phyloP scores from a whole-genome alignment of 2,797 vertebrate species.

The Peromyscus attwateri region DNA sequence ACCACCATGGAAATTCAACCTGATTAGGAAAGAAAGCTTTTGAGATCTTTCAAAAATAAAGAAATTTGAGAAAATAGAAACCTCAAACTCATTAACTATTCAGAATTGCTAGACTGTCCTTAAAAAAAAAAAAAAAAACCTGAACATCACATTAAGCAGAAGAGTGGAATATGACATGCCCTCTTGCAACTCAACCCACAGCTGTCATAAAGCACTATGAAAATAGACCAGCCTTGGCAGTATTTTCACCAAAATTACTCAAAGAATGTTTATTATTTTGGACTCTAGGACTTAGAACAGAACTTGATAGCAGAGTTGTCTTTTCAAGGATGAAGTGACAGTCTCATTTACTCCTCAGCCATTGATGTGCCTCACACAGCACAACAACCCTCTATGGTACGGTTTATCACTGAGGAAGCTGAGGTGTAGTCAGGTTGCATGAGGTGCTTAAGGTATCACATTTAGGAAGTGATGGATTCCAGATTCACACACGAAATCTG shows the following conservation, averaged over 20 bases:
- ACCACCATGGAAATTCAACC: background rate
- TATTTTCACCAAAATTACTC: slow-evolving; percentile 15
- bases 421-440: background rate
- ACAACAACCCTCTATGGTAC: background rate
- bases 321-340: slow-evolving; percentile 29
- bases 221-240: background rate
- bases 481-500: background rate
- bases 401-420: background rate
- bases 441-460: background rate
- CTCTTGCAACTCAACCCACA: background rate
- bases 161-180: background rate
- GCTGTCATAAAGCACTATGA: background rate
- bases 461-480: background rate
- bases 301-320: background rate
- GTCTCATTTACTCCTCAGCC: background rate
- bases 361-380: background rate
- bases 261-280: slow-evolving; percentile 59
- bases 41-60: slow-evolving; percentile 46
- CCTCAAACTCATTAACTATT: slow-evolving; percentile 47
- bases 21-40: slow-evolving; percentile 52
- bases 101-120: background rate
- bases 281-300: background rate
- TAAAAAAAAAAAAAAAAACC: background rate
- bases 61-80: background rate
- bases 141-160: background rate